Base-by-base conservation (phyloP, 2,888 invertebrate genomes). In the Dione vanillae region DNA sequence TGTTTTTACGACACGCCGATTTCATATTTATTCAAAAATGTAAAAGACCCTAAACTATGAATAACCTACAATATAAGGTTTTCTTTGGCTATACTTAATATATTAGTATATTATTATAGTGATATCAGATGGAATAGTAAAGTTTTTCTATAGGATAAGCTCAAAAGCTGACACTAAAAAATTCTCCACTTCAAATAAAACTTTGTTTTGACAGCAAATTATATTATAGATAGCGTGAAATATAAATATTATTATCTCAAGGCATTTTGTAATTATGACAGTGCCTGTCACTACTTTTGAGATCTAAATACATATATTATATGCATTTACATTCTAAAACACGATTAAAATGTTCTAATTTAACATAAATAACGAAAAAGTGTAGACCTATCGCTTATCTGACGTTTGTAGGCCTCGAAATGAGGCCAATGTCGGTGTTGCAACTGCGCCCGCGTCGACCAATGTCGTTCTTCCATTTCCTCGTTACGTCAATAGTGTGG, bases 351-450 rank as follows among this genome's bases (percentile, higher is more conserved):
- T n/a, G 59, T 61, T 61, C 59, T 16, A 14, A 43, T 61, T 43
- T 61, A 61, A 61, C 43, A 77, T 73, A 74, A 75, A 76, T 76
- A 77, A 76, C 76, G 74, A 73, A 74, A 78, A 76, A 78, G 64
- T 69, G 68, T 70, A 71, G 74, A 73, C 77, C 74, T 82, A 81
- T 82, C 80, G 83, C 77, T 78, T 83, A 90, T 90, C 90, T 91
- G 88, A 84, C 85, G 86, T 89, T 89, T 88, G 87, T 92, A 85
- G 91, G 91, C 85, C 91, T 85, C 78, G 74, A 58, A 92, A 88
- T 84, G 85, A 77, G 91, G 92, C 89, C 91, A 92, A 91, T 91
- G 92, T 90, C 90, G 87, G 79, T 91, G 91, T 91, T 90, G 91
- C 90, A 92, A 91, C 83, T 82, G 84, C 83, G 84, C 74, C 79